These are phyloP conservation scores for Chinchilla lanigera DNA, from an alignment of 2,113 vertebrate species.

Conservation along the genomic window DNA sequence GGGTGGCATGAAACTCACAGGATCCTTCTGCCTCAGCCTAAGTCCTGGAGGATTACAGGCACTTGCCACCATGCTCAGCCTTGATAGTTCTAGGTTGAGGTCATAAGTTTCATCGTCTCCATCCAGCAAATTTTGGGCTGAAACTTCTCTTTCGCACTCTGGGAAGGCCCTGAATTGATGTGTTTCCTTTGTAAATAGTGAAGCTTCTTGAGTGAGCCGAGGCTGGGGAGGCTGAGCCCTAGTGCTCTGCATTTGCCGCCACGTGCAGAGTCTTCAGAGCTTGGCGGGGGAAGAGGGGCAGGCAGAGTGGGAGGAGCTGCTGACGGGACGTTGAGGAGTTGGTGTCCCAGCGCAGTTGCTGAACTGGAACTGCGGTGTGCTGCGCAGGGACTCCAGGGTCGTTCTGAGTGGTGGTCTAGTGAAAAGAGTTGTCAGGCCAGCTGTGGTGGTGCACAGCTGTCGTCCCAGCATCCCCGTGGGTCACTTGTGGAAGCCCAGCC, in stretches of 20 bases:
- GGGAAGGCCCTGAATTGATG: background rate
- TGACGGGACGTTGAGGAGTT: background rate
- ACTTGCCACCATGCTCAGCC: background rate
- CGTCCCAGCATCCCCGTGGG: background rate
- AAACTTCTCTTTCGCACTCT: background rate
- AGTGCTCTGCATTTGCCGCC: background rate
- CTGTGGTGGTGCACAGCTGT: background rate
- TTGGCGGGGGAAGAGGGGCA: background rate
- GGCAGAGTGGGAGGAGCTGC: background rate
- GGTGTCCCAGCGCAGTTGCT: background rate
- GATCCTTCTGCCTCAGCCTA: background rate
- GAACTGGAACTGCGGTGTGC: background rate
- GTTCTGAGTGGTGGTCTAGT: background rate
- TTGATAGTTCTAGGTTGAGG: background rate
- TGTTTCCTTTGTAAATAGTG: background rate
- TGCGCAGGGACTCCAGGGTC: background rate
- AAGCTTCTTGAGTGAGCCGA: background rate
- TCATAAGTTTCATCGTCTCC: background rate
- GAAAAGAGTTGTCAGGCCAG: background rate
- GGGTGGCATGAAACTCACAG: background rate
- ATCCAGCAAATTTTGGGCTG: background rate
- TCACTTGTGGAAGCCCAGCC: background rate
- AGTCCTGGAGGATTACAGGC: background rate
- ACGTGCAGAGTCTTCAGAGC: background rate
- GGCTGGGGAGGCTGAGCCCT: background rate